Conservation (phyloP, 2,888 invertebrate species). For the Drosophila meridionalis region DNA sequence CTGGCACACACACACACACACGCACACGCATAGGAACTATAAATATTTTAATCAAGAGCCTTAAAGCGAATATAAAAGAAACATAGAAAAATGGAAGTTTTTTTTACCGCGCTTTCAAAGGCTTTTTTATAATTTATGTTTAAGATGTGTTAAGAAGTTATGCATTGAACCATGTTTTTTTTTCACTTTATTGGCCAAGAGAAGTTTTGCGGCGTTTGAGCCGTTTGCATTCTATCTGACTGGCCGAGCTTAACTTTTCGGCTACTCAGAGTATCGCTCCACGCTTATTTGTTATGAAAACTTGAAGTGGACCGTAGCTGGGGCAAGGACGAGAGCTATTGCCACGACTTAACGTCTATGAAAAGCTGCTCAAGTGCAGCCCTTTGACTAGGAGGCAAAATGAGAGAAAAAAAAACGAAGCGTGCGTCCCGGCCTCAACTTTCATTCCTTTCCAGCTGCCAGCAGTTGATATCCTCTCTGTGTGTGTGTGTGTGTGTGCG, state of each 20-base stretch:
- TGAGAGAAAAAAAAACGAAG: slow-evolving; percentile 30
- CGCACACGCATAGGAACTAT: slow-evolving; percentile 28
- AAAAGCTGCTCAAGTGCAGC: slow-evolving; percentile 64
- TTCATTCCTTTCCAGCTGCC: slow-evolving; percentile 14
- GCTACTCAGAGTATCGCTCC: slow-evolving; percentile 70
- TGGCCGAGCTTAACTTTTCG: slow-evolving; percentile 67
- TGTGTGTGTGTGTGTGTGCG: slow-evolving; percentile 18
- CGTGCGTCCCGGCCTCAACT: slow-evolving; percentile 34
- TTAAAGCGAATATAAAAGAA: slow-evolving; percentile 17
- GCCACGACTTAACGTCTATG: slow-evolving; percentile 56
- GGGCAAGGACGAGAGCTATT: slow-evolving; percentile 17
- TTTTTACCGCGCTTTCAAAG: slow-evolving; percentile 34
- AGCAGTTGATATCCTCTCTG: slow-evolving; percentile 53
- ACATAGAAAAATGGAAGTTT: slow-evolving; percentile 20
- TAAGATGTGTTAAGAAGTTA: slow-evolving; percentile 61
- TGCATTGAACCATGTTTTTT: slow-evolving; percentile 57
- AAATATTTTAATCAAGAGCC: slow-evolving; percentile 64
- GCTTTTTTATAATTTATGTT: slow-evolving; percentile 39
- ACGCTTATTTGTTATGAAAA: slow-evolving; percentile 72
- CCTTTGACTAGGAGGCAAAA: slow-evolving; percentile 48
- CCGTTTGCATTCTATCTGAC: slow-evolving; percentile 61
- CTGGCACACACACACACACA: slow-evolving; percentile 18
- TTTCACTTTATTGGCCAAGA: slow-evolving; percentile 9
- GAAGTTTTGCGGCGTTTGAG: slow-evolving; percentile 52
- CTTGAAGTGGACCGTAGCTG: slow-evolving; percentile 49